Evolutionary conservation across 2,888 invertebrate species (phyloP).

Genomic region (Nysson spinosus): DNA sequence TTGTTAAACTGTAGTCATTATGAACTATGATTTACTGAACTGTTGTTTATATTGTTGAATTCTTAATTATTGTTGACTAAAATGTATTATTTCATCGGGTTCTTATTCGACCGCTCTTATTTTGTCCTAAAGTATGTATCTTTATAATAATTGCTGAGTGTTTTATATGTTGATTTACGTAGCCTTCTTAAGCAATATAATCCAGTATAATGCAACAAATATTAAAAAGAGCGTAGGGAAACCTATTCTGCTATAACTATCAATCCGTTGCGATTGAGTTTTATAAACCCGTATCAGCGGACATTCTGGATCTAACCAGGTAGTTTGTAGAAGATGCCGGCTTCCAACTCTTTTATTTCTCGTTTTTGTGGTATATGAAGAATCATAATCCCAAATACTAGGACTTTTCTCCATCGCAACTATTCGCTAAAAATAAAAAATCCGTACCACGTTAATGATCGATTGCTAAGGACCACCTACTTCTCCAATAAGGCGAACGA

Average conservation of each 20-base stretch:
- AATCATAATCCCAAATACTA: constrained; percentile 75
- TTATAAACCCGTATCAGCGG: constrained; percentile 77
- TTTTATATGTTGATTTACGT: constrained; percentile 1
- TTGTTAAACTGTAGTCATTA: too few species aligned
- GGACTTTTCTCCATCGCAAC: constrained; percentile 83
- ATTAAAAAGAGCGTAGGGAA: constrained; percentile 89
- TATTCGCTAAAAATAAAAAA: constrained; percentile 79
- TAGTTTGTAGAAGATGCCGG: constrained; percentile 69
- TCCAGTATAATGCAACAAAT: constrained; percentile 88
- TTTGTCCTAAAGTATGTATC: neutral
- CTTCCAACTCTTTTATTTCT: constrained; percentile 66
- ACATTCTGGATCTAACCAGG: constrained; percentile 74
- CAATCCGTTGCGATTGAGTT: constrained; percentile 88
- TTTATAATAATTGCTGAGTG: neutral
- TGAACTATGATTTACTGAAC: neutral
- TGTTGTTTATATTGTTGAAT: neutral
- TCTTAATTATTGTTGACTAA: too few species aligned
- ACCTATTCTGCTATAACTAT: constrained; percentile 85
- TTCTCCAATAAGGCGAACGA: too few species aligned
- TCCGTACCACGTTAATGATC: too few species aligned
- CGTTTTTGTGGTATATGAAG: constrained; percentile 54
- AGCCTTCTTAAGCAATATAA: constrained; percentile 83
- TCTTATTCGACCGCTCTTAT: too few species aligned
- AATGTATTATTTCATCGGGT: too few species aligned
- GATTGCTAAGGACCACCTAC: too few species aligned